Evolutionary conservation across 2,797 vertebrate genomes (phyloP).

Genomic region (Salmo trutta): DNA sequence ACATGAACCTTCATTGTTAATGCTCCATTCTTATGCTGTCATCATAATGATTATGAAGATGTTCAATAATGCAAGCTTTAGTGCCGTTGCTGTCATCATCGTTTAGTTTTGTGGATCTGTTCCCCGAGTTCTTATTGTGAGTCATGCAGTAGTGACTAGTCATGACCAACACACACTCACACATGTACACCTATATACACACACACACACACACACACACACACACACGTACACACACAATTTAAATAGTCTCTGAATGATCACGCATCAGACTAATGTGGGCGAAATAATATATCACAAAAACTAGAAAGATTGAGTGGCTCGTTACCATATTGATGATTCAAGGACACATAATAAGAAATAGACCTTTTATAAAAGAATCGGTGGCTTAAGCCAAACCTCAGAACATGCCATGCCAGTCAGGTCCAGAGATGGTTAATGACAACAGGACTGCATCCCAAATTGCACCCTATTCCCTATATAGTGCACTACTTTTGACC

Average conservation of each 20-base stretch:
- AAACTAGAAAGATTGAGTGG: not conserved
- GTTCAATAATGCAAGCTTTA: no score
- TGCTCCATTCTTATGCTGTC: slow-evolving; percentile 30
- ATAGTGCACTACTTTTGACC: not conserved
- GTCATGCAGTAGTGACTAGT: slow-evolving; percentile 18
- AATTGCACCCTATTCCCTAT: not conserved
- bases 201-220: slow-evolving; percentile 15
- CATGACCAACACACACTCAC: not conserved
- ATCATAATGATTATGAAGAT: slow-evolving; percentile 30
- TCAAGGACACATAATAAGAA: not conserved
- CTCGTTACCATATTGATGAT: not conserved
- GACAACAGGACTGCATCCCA: not conserved
- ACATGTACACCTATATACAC: not conserved
- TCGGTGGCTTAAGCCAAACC: no score
- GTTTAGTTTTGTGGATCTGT: slow-evolving; percentile 15
- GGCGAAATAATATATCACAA: not conserved
- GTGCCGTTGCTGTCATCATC: not conserved
- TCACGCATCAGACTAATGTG: not conserved
- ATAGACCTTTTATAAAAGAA: not conserved
- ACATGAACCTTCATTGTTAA: slow-evolving; percentile 6
- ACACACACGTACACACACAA: slow-evolving; percentile 9
- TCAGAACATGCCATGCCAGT: no score
- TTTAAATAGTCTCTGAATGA: not conserved
- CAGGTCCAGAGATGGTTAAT: not conserved
- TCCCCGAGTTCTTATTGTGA: not conserved